Conservation (phyloP, 1,140 invertebrate species). For the Macrobrachium nipponense region DNA sequence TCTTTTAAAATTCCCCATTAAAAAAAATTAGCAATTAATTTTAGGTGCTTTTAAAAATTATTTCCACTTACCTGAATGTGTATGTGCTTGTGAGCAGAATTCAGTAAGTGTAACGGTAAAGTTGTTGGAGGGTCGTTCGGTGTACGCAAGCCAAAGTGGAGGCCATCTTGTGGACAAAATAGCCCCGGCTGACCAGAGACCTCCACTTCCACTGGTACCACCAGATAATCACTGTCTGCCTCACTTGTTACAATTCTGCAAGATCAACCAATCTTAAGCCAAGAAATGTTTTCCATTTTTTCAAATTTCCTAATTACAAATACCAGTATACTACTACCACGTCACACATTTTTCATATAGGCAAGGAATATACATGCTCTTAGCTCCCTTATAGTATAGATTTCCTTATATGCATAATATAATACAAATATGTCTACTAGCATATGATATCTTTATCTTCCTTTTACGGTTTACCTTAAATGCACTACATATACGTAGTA, state of each 20-base stretch:
- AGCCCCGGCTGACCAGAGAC: slow-evolving; percentile 80
- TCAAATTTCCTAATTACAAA: no score
- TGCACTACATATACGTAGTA: no score
- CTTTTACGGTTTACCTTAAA: no score
- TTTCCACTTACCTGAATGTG: slow-evolving; percentile 75
- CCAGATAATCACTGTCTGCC: slow-evolving; percentile 74
- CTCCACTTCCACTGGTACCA: slow-evolving; percentile 90
- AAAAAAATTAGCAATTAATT: no score
- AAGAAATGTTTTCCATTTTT: neutral
- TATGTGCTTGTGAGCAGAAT: slow-evolving; percentile 79
- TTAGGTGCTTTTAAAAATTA: no score
- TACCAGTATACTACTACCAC: no score
- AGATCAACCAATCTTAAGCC: neutral
- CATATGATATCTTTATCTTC: no score
- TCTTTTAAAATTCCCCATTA: no score
- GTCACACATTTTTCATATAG: no score
- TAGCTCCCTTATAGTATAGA: no score
- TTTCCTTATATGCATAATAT: neutral
- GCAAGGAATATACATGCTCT: no score
- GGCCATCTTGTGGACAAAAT: slow-evolving; percentile 80
- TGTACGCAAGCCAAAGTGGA: slow-evolving; percentile 87
- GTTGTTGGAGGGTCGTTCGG: slow-evolving; percentile 77
- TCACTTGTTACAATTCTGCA: slow-evolving; percentile 78
- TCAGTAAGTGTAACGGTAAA: slow-evolving; percentile 77
- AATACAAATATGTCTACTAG: no score